A percentile compares a stretch with the other conserved stretches of the same genome.
These are phyloP conservation scores for Trissolcus japonicus DNA, from an alignment of 2,888 invertebrate genomes.

Conservation along the genomic window DNA sequence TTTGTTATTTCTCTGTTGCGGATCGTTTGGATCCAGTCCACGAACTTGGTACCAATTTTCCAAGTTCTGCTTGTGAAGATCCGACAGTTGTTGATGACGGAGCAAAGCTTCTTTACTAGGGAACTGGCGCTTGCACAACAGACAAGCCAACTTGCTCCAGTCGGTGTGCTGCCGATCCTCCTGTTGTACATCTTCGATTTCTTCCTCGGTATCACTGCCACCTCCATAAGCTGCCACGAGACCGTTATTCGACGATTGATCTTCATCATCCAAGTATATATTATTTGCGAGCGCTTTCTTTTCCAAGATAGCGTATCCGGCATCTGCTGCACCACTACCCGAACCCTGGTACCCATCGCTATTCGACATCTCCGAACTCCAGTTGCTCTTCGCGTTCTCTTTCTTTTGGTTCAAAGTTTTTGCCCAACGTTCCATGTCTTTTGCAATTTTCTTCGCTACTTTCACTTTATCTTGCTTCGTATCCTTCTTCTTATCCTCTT, in stretches of 20 bases:
- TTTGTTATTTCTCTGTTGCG: constrained; percentile 75
- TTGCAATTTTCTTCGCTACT: constrained; percentile 97
- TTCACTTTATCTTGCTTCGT: constrained; percentile 95
- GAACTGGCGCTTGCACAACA: constrained; percentile 96
- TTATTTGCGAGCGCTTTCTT: constrained; percentile 79
- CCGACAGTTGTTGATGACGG: constrained; percentile 95
- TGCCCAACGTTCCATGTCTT: constrained; percentile 97
- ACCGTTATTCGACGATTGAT: constrained; percentile 75
- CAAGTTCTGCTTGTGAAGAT: constrained; percentile 94
- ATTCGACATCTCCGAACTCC: constrained; percentile 68
- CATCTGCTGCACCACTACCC: constrained; percentile 90
- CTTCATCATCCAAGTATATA: constrained; percentile 73
- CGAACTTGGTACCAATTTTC: constrained; percentile 77
- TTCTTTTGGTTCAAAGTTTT: constrained; percentile 98
- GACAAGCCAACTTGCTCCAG: constrained; percentile 92
- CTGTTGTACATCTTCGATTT: constrained; percentile 81
- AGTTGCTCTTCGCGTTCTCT: constrained; percentile 79
- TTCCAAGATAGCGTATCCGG: constrained; percentile 93
- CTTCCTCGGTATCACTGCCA: constrained; percentile 83
- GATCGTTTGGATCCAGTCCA: constrained; percentile 76
- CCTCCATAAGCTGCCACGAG: constrained; percentile 88
- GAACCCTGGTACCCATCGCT: constrained; percentile 73
- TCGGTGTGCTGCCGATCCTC: constrained; percentile 81
- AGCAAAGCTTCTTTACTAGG: constrained; percentile 90
- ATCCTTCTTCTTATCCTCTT: constrained; percentile 83